Evolutionary conservation across 2,888 invertebrate genomes (phyloP).

Genomic region (Abscondita cerata): DNA sequence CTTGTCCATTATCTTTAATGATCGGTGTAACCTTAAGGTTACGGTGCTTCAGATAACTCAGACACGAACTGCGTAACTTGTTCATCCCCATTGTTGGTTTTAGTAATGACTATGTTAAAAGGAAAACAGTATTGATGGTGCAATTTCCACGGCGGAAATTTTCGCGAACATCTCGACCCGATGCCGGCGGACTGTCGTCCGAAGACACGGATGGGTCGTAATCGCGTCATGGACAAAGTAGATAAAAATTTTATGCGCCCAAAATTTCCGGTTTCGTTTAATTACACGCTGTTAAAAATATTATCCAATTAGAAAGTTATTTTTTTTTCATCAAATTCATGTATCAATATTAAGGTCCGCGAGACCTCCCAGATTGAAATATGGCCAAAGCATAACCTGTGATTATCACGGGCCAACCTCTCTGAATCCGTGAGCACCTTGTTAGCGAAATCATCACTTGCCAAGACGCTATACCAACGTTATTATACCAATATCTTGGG

Average conservation of each 20-base stretch:
- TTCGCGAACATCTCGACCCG: neutral
- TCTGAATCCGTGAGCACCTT: constrained; percentile 54
- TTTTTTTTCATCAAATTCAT: constrained; percentile 18
- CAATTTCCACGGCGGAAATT: neutral
- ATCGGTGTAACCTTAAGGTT: constrained; percentile 26
- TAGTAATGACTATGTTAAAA: constrained; percentile 37
- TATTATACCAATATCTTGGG: constrained; percentile 45
- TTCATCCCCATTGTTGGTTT: constrained; percentile 39
- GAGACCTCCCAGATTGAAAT: constrained; percentile 38
- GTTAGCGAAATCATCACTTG: constrained; percentile 58
- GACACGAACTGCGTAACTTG: constrained; percentile 35
- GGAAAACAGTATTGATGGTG: constrained; percentile 31
- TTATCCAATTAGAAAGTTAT: constrained; percentile 20
- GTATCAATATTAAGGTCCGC: constrained; percentile 31
- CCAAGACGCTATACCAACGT: constrained; percentile 47
- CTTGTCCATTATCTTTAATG: constrained; percentile 31
- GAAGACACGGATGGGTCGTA: too few relatives aligned
- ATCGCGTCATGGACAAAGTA: too few relatives aligned
- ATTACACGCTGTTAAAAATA: constrained; percentile 12
- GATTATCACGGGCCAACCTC: constrained; percentile 54
- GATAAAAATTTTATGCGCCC: neutral
- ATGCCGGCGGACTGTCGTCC: too few relatives aligned
- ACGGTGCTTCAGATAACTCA: constrained; percentile 23
- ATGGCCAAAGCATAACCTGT: constrained; percentile 48
- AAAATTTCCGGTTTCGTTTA: neutral